Evolutionary conservation across 1,140 invertebrate species (phyloP), one percentile per base, ranked within the genome.

Genomic region (Luehdorfia chinensis): DNA sequence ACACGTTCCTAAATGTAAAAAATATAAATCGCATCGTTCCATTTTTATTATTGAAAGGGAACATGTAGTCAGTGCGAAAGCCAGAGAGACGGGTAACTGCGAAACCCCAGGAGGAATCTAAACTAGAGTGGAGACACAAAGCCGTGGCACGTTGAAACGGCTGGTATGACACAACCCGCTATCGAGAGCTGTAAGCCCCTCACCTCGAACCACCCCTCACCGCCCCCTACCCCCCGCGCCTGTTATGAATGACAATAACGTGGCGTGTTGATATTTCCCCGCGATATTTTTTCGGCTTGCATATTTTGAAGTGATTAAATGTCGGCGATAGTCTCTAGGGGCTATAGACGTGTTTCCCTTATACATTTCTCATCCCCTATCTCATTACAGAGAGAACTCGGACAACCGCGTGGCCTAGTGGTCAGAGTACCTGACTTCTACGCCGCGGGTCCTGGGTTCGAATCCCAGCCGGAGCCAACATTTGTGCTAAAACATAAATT

Each of bases 201-300:
- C 47, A 34, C 41, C 33, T 41, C 49, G 27, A 23, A 32, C n/a
- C n/a, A n/a, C 47, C 33, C 21, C 56, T 43, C 14, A 47, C 56
- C 32, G 9, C 50, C 56, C 7, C 34, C 50, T 28, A 37, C 50
- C 50, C 43, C 27, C 33, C 63, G 54, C 62, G 66, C 70, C 74
- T 78, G 70, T 77, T 81, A 80, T 84, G 80, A 84, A 84, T 83
- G 80, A 84, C 78, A 84, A 84, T 81, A 79, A 67, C 68, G 66
- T 73, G 64, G 62, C 64, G 70, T 41, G 37, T 53, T 70, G 61
- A 68, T 75, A 73, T 64, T 60, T 72, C 59, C 52, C 64, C 65
- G 66, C 63, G 55, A 73, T 72, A 77, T 74, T 83, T 84, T 84
- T 79, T 79, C 57, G 55, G 58, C 59, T 66, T 68, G 73, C 71